These are phyloP conservation scores for Philaethria dido DNA, from an alignment of 2,888 invertebrate genomes.

Conservation along the genomic window DNA sequence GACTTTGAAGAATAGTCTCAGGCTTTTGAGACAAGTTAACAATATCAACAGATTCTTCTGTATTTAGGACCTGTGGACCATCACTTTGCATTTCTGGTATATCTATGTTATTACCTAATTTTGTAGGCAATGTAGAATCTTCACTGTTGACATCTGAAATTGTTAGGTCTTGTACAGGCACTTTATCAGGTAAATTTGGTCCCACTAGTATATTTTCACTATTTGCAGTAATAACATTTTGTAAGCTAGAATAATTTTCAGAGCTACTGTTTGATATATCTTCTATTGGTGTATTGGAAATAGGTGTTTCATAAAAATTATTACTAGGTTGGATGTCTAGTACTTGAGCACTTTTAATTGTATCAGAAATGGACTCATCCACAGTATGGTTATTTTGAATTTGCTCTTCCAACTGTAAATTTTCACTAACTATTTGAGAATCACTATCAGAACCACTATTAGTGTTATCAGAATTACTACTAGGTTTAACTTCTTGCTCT, in stretches of 20 bases:
- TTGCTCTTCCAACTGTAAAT: constrained; percentile 5
- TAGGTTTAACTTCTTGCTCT: constrained; percentile 33
- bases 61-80: constrained; percentile 44
- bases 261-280: constrained; percentile 14
- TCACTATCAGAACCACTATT: constrained; percentile 10
- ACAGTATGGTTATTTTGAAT: background rate
- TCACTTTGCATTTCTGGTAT: constrained; percentile 46
- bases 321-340: constrained; percentile 4
- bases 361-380: background rate
- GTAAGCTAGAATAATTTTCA: constrained; percentile 33
- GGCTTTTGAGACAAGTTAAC: constrained; percentile 23
- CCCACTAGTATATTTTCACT: constrained; percentile 25
- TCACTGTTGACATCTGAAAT: constrained; percentile 49
- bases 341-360: constrained; percentile 7
- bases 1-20: constrained; percentile 39
- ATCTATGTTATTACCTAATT: constrained; percentile 43
- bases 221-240: background rate
- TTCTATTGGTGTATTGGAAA: constrained; percentile 1
- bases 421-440: constrained; percentile 1
- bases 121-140: constrained; percentile 52
- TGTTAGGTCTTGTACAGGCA: constrained; percentile 44
- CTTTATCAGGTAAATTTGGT: constrained; percentile 51
- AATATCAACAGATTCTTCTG: constrained; percentile 42
- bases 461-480: background rate
- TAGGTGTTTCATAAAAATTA: background rate